These are phyloP conservation scores for Phenganax subtilis DNA, from an alignment of 92 coral and sea anemone species.

Conservation along the genomic window DNA sequence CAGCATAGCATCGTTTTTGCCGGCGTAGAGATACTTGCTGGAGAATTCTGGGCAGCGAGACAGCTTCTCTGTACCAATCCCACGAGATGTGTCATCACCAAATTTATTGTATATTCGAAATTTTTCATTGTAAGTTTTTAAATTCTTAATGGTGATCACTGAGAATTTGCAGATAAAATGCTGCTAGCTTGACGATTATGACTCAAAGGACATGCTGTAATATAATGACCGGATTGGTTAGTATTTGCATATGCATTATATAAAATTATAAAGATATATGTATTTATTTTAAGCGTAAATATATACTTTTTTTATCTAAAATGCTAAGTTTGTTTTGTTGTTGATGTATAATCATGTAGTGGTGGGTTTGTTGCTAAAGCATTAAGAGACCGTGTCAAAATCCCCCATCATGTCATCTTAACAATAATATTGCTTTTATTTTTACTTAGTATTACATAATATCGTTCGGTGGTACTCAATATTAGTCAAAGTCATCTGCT, in stretches of 20 bases:
- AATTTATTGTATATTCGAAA: neutral
- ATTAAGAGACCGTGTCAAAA: too few relatives aligned
- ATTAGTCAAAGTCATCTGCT: too few relatives aligned
- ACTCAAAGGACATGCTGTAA: neutral
- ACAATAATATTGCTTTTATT: too few relatives aligned
- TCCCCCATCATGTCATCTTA: too few relatives aligned
- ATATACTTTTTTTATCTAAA: slow-evolving; percentile 23
- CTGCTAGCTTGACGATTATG: neutral
- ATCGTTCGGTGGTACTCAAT: too few relatives aligned
- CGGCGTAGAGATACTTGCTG: too few relatives aligned
- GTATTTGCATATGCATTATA: neutral
- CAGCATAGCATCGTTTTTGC: too few relatives aligned
- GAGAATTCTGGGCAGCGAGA: too few relatives aligned
- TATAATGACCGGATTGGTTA: slow-evolving; percentile 26
- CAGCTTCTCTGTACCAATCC: too few relatives aligned
- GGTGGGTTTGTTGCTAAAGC: neutral
- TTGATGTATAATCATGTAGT: neutral
- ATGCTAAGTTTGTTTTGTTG: neutral
- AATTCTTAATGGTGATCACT: neutral
- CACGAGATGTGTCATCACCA: neutral
- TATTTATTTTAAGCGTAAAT: slow-evolving; percentile 30
- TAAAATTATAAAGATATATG: slow-evolving; percentile 19
- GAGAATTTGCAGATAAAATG: neutral
- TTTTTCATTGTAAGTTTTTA: too few relatives aligned
- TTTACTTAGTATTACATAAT: too few relatives aligned